Evolutionary conservation across 1,140 invertebrate species (phyloP), one percentile per base, ranked within the genome.

Genomic region (Cecropterus lyciades): DNA sequence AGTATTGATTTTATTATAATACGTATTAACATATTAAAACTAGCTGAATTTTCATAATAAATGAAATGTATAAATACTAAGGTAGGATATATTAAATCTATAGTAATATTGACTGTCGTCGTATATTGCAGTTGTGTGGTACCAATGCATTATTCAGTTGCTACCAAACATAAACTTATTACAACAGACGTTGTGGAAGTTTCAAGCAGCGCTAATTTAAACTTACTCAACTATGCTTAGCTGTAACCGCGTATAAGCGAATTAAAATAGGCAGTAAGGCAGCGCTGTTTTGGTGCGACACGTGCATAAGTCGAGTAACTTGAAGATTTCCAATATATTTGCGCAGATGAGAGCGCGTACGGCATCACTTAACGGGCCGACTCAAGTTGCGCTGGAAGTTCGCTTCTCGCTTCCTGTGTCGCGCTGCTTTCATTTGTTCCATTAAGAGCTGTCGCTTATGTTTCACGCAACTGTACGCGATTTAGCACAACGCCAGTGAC

Each of bases 291-390:
- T 55, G 65, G 20, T 15, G 62, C 59, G 57, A 77, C 70, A 79
- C 72, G 67, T 67, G 76, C 65, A 73, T 76, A 76, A 79, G 67
- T 76, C 68, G 45, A 57, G 53, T 45, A 66, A 76, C 69, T 80
- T 71, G 69, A 67, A 66, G 65, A 43, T 65, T 70, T 74, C 56
- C 51, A 72, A 27, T 56, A 70, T 59, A 76, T 63, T 75, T 72
- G 70, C 55, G 33, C 40, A 51, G 43, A 52, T 27, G 60, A 46
- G 24, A 62, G 33, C 40, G 57, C 43, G 49, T 16, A 57, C 59
- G 75, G 70, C 69, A 75, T 77, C 75, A 80, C 72, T 77, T 75
- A 80, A 70, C 62, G 60, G 51, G 62, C 67, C 65, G 33, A 55
- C 66, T 70, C 60, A 77, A 75, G 65, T 77, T 72, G 63, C 60